Evolutionary conservation across 2,888 invertebrate species (phyloP).

Genomic region (Perithous albicinctus): DNA sequence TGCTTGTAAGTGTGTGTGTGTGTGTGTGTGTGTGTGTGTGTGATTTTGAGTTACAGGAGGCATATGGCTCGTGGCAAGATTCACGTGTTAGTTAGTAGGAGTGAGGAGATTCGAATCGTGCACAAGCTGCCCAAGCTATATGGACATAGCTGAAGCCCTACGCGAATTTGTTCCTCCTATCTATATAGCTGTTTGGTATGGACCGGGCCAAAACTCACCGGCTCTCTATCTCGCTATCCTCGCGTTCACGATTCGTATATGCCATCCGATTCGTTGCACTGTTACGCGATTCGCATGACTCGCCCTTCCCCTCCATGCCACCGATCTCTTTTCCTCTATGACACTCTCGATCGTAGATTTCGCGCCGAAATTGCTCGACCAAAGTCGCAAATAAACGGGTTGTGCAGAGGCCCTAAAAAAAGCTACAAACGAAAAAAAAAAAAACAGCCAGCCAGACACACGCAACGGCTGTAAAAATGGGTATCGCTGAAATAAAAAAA

Average conservation of each 20-base stretch:
- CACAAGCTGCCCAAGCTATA: constrained; percentile 3
- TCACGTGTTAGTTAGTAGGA: constrained; percentile 5
- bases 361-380: constrained; percentile 58
- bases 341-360: constrained; percentile 62
- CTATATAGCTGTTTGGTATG: constrained; percentile 11
- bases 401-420: constrained; percentile 29
- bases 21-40: background rate
- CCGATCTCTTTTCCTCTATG: constrained; percentile 18
- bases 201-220: constrained; percentile 14
- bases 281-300: constrained; percentile 69
- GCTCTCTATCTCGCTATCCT: constrained; percentile 35
- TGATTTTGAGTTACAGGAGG: background rate
- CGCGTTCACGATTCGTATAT: constrained; percentile 17
- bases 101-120: constrained; percentile 28
- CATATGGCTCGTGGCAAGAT: constrained; percentile 21
- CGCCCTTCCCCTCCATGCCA: background rate
- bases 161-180: constrained; percentile 33
- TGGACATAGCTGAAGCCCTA: background rate
- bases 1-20: too few relatives aligned
- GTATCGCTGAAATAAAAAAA: constrained; percentile 22
- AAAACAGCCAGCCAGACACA: background rate
- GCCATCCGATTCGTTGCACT: constrained; percentile 32
- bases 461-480: constrained; percentile 7
- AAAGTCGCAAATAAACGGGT: constrained; percentile 55
- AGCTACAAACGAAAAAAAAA: background rate